Percentiles rank a stretch among this genome's conserved stretches.
Conservation (phyloP, 2,888 invertebrate genomes). For the Metacarcinus magister region DNA sequence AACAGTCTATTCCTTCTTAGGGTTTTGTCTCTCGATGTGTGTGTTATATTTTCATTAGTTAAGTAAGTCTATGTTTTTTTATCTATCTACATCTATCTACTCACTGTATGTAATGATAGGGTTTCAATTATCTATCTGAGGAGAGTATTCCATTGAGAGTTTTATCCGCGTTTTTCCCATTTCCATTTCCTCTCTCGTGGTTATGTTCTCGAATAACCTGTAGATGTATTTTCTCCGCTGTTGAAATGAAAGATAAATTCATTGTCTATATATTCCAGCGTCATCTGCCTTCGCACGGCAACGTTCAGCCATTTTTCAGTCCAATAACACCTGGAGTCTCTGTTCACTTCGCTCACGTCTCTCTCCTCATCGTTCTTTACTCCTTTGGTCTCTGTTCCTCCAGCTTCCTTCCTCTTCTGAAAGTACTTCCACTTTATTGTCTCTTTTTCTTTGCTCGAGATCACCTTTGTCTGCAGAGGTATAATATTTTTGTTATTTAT, state of each 20-base stretch:
- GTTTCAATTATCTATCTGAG: neutral
- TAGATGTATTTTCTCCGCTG: slow-evolving; percentile 4
- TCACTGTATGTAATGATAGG: neutral
- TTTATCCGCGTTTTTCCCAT: neutral
- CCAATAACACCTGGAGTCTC: neutral
- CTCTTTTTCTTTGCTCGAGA: neutral
- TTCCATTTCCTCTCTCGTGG: neutral
- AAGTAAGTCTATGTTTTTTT: neutral
- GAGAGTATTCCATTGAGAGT: neutral
- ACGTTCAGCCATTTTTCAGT: slow-evolving; percentile 16
- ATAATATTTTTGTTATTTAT: neutral
- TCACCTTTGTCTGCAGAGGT: neutral
- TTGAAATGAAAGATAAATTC: slow-evolving; percentile 16
- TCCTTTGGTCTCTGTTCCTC: no score
- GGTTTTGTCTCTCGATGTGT: slow-evolving; percentile 17
- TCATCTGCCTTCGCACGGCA: slow-evolving; percentile 26
- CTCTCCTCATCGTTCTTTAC: neutral
- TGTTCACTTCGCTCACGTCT: neutral
- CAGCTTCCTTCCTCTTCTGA: neutral
- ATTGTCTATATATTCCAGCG: slow-evolving; percentile 36
- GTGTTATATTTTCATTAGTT: neutral
- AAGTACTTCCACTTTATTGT: slow-evolving; percentile 52
- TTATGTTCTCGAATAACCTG: neutral
- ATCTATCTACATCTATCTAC: slow-evolving; percentile 8
- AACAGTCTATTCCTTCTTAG: neutral